Conservation (phyloP, 2,888 invertebrate species). For the Sphaeridia pumilis region DNA sequence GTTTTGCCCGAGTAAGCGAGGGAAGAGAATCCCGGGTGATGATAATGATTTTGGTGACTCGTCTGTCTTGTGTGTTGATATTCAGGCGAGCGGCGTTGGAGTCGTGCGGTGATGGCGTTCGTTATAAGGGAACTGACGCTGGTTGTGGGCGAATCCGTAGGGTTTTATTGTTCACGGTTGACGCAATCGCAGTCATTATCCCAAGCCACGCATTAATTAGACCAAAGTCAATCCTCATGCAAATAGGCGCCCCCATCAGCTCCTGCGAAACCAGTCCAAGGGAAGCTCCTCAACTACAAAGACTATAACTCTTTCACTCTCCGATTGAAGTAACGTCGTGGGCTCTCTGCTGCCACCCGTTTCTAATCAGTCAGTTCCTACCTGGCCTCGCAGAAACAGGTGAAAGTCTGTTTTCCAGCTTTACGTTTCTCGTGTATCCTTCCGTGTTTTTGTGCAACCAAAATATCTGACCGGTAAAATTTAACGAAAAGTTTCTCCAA, state of each 20-base stretch:
- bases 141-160: background rate
- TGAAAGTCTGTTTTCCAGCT: too few relatives aligned
- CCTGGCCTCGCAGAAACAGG: background rate
- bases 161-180: constrained; percentile 28
- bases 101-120: too few relatives aligned
- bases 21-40: too few relatives aligned
- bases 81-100: too few relatives aligned
- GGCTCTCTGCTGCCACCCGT: too few relatives aligned
- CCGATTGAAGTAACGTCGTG: too few relatives aligned
- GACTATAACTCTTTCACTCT: background rate
- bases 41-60: too few relatives aligned
- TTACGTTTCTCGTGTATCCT: background rate
- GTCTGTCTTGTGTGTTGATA: too few relatives aligned
- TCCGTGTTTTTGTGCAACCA: background rate
- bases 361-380: too few relatives aligned
- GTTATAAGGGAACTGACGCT: background rate
- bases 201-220: constrained; percentile 37
- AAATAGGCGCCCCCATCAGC: constrained; percentile 35
- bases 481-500: too few relatives aligned
- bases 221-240: constrained; percentile 36
- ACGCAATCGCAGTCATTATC: constrained; percentile 37
- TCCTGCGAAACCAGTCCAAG: constrained; percentile 35
- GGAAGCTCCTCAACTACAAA: constrained; percentile 32
- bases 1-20: too few relatives aligned
- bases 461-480: background rate